Percentiles rank a stretch among this genome's conserved stretches.
Evolutionary conservation across 2,888 invertebrate species (phyloP).

Genomic region (Heliconius ismenius): DNA sequence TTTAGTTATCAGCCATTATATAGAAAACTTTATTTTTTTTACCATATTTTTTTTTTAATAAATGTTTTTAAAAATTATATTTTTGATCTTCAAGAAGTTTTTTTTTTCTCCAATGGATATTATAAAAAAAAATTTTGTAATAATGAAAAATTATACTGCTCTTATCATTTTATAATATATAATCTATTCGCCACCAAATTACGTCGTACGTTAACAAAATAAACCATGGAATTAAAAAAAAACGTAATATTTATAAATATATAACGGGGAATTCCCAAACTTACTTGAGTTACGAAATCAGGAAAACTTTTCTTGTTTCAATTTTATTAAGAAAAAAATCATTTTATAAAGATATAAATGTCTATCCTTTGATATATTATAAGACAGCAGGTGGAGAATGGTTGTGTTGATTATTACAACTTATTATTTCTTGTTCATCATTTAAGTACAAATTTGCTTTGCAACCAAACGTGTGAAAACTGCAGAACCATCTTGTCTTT

Average conservation of each 20-base stretch:
- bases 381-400: slow-evolving; percentile 35
- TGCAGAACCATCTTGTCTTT: slow-evolving; percentile 48
- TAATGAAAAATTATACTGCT: neutral
- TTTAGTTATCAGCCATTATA: neutral
- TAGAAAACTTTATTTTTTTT: neutral
- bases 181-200: neutral
- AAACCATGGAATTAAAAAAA: neutral
- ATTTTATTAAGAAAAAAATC: neutral
- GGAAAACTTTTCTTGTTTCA: neutral
- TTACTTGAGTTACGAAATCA: neutral
- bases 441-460: slow-evolving; percentile 43
- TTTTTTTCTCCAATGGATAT: neutral
- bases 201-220: neutral
- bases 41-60: no score
- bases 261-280: neutral
- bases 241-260: neutral
- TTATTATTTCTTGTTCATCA: slow-evolving; percentile 32
- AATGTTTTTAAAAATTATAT: no score
- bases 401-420: slow-evolving; percentile 35
- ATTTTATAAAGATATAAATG: neutral
- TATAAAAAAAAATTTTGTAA: no score
- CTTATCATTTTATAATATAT: neutral
- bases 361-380: slow-evolving; percentile 13
- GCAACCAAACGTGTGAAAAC: slow-evolving; percentile 44
- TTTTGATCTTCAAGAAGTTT: no score